phyloP scores from a whole-genome alignment of 1,140 invertebrate species.

The Conus ventricosus region DNA sequence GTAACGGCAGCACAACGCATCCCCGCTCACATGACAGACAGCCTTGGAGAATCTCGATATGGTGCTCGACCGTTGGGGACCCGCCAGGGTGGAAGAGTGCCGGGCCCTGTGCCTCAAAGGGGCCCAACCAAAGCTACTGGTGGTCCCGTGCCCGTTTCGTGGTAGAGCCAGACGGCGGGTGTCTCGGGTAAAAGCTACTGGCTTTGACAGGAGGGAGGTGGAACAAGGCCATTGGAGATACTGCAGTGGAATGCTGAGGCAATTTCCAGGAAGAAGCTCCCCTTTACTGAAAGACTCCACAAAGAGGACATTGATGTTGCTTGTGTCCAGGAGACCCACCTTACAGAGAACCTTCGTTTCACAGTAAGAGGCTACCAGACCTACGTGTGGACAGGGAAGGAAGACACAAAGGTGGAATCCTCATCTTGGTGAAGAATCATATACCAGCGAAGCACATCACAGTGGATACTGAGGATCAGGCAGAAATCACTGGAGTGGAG shows the following conservation, averaged over 20 bases:
- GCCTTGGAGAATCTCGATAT: neutral
- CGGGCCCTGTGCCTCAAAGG: neutral
- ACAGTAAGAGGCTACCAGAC: neutral
- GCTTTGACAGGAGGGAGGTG: neutral
- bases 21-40: neutral
- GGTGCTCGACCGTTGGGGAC: neutral
- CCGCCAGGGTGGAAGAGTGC: neutral
- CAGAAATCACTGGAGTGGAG: neutral
- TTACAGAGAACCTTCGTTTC: neutral
- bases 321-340: neutral
- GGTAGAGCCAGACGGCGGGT: too few relatives aligned
- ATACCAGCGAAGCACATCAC: neutral
- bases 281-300: neutral
- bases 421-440: neutral
- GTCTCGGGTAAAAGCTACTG: neutral
- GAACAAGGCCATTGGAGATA: too few relatives aligned
- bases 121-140: neutral
- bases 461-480: neutral
- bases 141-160: neutral
- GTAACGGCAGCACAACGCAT: neutral
- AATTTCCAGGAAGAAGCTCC: neutral
- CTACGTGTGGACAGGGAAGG: too few relatives aligned
- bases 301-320: neutral
- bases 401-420: too few relatives aligned
- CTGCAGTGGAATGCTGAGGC: neutral